Percentiles rank a stretch among this genome's conserved stretches.
These are phyloP conservation scores for Leucopsar rothschildi DNA, from an alignment of 2,113 vertebrate species.

Conservation along the genomic window DNA sequence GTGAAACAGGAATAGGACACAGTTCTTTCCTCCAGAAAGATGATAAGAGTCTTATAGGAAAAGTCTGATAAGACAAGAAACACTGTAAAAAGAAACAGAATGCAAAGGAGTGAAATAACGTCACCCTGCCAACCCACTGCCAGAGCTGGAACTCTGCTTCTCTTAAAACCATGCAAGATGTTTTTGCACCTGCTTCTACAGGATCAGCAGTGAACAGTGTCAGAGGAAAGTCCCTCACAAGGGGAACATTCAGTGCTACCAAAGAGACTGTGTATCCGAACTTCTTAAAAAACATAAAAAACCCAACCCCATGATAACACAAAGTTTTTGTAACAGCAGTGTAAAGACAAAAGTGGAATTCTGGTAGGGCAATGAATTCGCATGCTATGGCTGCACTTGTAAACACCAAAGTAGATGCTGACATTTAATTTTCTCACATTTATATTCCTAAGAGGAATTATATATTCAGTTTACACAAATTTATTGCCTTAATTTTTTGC, in stretches of 20 bases:
- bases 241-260: not conserved
- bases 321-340: not conserved
- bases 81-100: not conserved
- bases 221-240: not conserved
- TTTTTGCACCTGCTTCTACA: not conserved
- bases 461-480: not conserved
- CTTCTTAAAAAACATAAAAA: not conserved
- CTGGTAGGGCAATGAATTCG: not conserved
- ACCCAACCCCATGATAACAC: not conserved
- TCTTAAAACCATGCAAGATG: not conserved
- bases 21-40: not conserved
- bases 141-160: not conserved
- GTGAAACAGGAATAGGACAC: not conserved
- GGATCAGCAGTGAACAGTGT: not conserved
- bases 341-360: not conserved
- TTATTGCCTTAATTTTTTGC: slow-evolving; percentile 28
- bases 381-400: not conserved
- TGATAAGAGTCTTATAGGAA: no score
- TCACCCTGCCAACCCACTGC: not conserved
- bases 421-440: slow-evolving; percentile 35
- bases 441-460: slow-evolving; percentile 16
- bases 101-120: not conserved
- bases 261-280: not conserved
- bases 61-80: not conserved
- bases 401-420: slow-evolving; percentile 19